Evolutionary conservation across 2,797 vertebrate genomes (phyloP).

Genomic region (Odontamblyopus lacepedii): DNA sequence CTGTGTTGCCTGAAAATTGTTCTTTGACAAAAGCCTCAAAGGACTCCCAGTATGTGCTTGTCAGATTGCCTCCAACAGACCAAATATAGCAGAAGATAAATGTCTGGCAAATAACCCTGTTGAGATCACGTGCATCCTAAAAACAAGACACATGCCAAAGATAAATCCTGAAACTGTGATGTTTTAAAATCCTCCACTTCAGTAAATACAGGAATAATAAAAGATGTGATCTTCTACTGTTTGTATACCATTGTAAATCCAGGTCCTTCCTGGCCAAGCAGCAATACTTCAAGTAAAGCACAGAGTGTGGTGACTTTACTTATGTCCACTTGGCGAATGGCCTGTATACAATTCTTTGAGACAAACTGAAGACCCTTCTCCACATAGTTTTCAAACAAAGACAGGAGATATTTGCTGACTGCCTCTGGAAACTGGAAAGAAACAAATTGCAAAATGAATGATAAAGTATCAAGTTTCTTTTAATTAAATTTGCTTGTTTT

Average conservation of each 20-base stretch:
- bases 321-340: constrained; percentile 87
- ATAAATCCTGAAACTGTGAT: background rate
- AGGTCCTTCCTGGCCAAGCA: constrained; percentile 76
- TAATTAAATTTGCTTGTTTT: background rate
- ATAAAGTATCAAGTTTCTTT: background rate
- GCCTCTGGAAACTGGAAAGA: constrained; percentile 72
- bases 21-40: constrained; percentile 82
- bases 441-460: background rate
- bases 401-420: constrained; percentile 74
- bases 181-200: background rate
- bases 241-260: constrained; percentile 78
- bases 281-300: constrained; percentile 83
- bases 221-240: background rate
- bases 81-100: constrained; percentile 87
- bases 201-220: background rate
- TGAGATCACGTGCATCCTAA: constrained; percentile 76
- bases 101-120: constrained; percentile 79
- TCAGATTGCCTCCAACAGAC: constrained; percentile 83
- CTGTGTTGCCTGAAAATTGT: constrained; percentile 80
- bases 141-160: constrained; percentile 37
- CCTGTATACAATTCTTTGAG: constrained; percentile 80
- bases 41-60: constrained; percentile 74
- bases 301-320: constrained; percentile 89
- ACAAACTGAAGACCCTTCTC: constrained; percentile 85
- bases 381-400: constrained; percentile 81